These are phyloP conservation scores for Caenorhabditis virilis DNA, from an alignment of 2,888 invertebrate genomes.

Conservation along the genomic window DNA sequence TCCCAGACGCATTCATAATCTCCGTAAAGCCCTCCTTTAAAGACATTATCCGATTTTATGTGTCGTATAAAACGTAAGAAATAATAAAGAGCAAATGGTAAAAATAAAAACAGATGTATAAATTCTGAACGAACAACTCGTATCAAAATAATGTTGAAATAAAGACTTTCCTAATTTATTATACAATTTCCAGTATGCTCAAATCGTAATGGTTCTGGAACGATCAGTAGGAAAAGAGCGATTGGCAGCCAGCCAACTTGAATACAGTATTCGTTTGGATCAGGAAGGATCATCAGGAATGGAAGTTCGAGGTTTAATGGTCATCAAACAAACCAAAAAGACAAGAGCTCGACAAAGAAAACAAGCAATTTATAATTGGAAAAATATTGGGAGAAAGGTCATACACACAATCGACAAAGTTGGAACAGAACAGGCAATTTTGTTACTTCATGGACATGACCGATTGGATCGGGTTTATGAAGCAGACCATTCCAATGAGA, in stretches of 20 bases:
- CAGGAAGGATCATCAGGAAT: constrained; percentile 39
- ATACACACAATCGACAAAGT: constrained; percentile 64
- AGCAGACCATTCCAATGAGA: constrained; percentile 34
- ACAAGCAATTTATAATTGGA: constrained; percentile 95
- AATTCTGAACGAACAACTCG: no score
- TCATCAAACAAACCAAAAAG: constrained; percentile 94
- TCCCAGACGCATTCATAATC: no score
- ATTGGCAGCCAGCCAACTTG: constrained; percentile 87
- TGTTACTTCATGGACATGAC: constrained; percentile 64
- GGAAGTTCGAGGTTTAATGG: constrained; percentile 81
- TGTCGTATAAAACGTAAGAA: no score
- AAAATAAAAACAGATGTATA: no score
- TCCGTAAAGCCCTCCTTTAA: no score
- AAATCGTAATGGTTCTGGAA: constrained; percentile 94
- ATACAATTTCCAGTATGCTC: constrained; percentile 82
- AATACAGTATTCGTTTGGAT: constrained; percentile 82
- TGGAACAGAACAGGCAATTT: constrained; percentile 60
- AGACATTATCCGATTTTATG: no score
- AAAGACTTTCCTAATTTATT: no score
- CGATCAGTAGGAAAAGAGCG: constrained; percentile 87
- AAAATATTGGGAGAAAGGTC: constrained; percentile 75
- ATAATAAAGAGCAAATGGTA: no score
- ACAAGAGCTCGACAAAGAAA: constrained; percentile 93
- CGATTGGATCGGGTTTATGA: constrained; percentile 40
- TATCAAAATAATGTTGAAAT: no score